phyloP scores from a whole-genome alignment of 2,888 invertebrate genomes.

The Cheilosia soror region DNA sequence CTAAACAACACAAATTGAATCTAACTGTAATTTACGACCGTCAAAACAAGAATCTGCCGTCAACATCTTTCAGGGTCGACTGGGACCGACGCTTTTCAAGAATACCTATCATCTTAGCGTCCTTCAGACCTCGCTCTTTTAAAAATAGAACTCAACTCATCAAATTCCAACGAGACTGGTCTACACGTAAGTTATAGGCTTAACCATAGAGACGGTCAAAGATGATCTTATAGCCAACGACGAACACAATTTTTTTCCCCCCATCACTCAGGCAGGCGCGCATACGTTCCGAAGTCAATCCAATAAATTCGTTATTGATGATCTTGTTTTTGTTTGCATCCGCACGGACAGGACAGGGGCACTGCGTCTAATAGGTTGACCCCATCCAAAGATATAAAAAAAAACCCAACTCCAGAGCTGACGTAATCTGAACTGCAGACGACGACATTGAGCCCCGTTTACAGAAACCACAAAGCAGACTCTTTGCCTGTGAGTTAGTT shows the following conservation, averaged over 20 bases:
- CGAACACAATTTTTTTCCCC: background rate
- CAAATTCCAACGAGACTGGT: background rate
- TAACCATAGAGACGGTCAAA: background rate
- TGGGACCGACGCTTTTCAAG: background rate
- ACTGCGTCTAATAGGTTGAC: slow-evolving; percentile 28
- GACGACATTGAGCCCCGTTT: slow-evolving; percentile 25
- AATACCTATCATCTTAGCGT: slow-evolving; percentile 1
- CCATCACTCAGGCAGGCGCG: background rate
- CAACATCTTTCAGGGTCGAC: background rate
- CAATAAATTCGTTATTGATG: slow-evolving; percentile 15
- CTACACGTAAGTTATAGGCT: background rate
- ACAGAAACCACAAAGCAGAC: slow-evolving; percentile 22
- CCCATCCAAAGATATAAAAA: background rate
- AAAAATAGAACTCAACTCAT: slow-evolving; percentile 50
- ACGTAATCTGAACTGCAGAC: slow-evolving; percentile 55
- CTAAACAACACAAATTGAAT: background rate
- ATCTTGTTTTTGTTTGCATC: slow-evolving; percentile 20
- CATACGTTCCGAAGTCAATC: background rate
- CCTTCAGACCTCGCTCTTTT: slow-evolving; percentile 11
- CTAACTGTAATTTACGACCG: slow-evolving; percentile 4
- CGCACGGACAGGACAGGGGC: background rate
- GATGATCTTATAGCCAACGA: background rate
- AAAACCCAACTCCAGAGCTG: slow-evolving; percentile 19
- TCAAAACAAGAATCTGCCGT: slow-evolving; percentile 2
- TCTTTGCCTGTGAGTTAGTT: slow-evolving; percentile 7